Evolutionary conservation across 2,797 vertebrate species (phyloP).

Genomic region (Poecilia velifera): DNA sequence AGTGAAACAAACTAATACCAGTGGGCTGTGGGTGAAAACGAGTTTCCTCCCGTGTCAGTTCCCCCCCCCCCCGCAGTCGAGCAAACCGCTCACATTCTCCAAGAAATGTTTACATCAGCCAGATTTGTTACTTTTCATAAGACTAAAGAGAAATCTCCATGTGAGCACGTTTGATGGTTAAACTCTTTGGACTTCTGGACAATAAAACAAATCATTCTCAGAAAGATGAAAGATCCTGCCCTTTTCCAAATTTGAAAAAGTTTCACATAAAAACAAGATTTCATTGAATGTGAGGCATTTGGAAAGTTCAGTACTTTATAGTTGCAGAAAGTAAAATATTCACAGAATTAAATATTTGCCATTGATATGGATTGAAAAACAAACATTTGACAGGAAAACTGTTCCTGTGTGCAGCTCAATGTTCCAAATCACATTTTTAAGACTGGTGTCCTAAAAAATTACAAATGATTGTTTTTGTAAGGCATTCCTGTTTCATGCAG

Average conservation of each 20-base stretch:
- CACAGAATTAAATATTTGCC: not conserved
- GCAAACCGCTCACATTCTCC: constrained; percentile 18
- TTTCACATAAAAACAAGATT: not conserved
- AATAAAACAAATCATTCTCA: not conserved
- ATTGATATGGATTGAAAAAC: not conserved
- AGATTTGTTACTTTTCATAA: not conserved
- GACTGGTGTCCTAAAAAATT: no score
- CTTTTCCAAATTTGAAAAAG: not conserved
- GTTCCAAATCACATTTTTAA: no score
- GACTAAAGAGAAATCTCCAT: not conserved
- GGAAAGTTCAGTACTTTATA: not conserved
- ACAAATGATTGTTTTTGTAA: no score
- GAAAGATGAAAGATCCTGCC: not conserved
- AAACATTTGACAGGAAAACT: not conserved
- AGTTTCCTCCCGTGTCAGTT: constrained; percentile 19
- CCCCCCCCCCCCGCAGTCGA: not conserved
- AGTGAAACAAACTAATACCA: constrained; percentile 15
- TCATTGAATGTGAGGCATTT: not conserved
- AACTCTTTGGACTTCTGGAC: not conserved
- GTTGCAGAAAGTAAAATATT: not conserved
- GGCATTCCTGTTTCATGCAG: no score
- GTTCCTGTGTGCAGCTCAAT: no score
- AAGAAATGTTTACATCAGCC: not conserved
- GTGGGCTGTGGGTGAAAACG: constrained; percentile 43
- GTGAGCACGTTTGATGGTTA: not conserved